phyloP scores from a whole-genome alignment of 2,888 invertebrate species.

The Aphodius granarius region DNA sequence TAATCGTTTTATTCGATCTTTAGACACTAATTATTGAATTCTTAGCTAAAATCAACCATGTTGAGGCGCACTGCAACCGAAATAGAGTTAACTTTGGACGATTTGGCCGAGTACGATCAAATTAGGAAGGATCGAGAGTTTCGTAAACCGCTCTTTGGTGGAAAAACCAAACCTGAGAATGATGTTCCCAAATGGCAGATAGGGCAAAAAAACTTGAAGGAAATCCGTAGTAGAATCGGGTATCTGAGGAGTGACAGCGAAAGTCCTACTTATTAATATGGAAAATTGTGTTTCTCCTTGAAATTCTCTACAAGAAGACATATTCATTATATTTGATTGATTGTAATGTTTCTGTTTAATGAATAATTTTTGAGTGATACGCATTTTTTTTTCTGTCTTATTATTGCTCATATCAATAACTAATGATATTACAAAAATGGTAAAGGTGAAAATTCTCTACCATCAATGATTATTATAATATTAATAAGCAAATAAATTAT shows the following conservation, averaged over 20 bases:
- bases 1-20: not conserved
- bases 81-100: slow-evolving; percentile 78
- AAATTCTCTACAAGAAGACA: too few species aligned
- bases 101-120: slow-evolving; percentile 75
- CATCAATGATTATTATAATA: too few species aligned
- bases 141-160: not conserved
- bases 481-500: too few species aligned
- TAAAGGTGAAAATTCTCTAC: too few species aligned
- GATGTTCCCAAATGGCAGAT: slow-evolving; percentile 56
- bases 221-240: slow-evolving; percentile 70
- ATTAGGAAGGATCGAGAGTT: slow-evolving; percentile 57
- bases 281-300: not conserved
- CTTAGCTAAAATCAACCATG: slow-evolving; percentile 59
- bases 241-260: slow-evolving; percentile 50
- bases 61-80: slow-evolving; percentile 79
- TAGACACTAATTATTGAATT: not conserved
- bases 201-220: slow-evolving; percentile 63
- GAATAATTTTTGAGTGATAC: too few species aligned
- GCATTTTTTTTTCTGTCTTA: too few species aligned
- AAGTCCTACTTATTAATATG: slow-evolving; percentile 19
- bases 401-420: too few species aligned
- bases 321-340: too few species aligned
- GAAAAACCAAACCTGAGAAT: slow-evolving; percentile 48
- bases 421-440: too few species aligned
- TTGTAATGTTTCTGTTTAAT: too few species aligned